These are phyloP conservation scores for Lasioglossum pauxillum DNA, from an alignment of 2,888 invertebrate genomes.

Conservation along the genomic window DNA sequence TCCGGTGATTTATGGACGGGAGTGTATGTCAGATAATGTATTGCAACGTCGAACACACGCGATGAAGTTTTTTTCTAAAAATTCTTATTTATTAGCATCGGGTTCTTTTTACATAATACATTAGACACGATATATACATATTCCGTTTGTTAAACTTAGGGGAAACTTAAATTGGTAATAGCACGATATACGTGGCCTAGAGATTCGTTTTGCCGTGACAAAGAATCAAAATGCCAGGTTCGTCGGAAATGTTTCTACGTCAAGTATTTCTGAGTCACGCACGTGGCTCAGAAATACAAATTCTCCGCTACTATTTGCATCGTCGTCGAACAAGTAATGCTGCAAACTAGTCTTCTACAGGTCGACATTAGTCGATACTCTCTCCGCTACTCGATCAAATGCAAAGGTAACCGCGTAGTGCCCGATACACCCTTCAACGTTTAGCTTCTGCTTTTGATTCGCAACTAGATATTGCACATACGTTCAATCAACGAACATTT, in stretches of 20 bases:
- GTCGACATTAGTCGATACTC: conserved; percentile 15
- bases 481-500: conserved; percentile 30
- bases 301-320: conserved; percentile 5
- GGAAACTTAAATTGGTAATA: conserved; percentile 28
- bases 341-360: neutral
- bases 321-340: conserved; percentile 6
- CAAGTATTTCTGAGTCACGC: conserved; percentile 31
- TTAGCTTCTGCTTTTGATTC: conserved; percentile 45
- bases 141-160: conserved; percentile 34
- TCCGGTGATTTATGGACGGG: too few species aligned
- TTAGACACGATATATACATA: conserved; percentile 53
- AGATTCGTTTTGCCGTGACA: conserved; percentile 60
- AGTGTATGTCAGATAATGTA: neutral
- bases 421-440: conserved; percentile 23
- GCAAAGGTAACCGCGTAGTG: conserved; percentile 31
- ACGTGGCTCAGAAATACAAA: conserved; percentile 31
- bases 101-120: conserved; percentile 50
- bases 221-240: conserved; percentile 71
- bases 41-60: neutral
- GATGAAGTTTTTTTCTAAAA: conserved; percentile 16
- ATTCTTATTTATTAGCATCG: conserved; percentile 56
- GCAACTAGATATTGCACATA: conserved; percentile 62
- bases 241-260: conserved; percentile 31
- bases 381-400: conserved; percentile 12
- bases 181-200: conserved; percentile 62